Percentiles rank a stretch among this genome's conserved stretches.
These are phyloP conservation scores for Psix sp. DNA, from an alignment of 1,140 invertebrate species.

Conservation along the genomic window DNA sequence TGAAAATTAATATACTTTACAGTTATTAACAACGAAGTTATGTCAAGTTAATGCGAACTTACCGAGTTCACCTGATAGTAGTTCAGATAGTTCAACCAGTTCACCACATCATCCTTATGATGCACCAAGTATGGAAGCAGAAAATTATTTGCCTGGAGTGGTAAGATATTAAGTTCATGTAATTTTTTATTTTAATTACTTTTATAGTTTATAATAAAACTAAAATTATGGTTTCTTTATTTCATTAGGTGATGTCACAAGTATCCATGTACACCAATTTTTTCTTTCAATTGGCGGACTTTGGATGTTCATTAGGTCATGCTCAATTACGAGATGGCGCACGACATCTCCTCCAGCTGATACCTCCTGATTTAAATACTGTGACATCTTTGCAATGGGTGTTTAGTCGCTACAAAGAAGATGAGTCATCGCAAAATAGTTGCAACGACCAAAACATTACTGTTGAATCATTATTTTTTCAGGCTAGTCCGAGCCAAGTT, in stretches of 20 bases:
- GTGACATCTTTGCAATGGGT: constrained; percentile 81
- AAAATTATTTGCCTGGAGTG: constrained; percentile 93
- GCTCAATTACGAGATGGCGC: constrained; percentile 90
- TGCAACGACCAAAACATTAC: constrained; percentile 76
- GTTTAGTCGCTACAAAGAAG: constrained; percentile 74
- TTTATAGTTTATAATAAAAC: constrained; percentile 16
- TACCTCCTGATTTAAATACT: constrained; percentile 90
- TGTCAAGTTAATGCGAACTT: constrained; percentile 88
- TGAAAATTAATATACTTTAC: constrained; percentile 8
- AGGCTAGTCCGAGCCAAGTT: constrained; percentile 85
- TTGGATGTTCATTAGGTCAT: constrained; percentile 89
- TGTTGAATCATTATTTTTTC: constrained; percentile 86
- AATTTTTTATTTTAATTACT: constrained; percentile 1
- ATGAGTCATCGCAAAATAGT: constrained; percentile 65
- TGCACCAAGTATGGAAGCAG: constrained; percentile 88
- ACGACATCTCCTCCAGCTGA: constrained; percentile 89
- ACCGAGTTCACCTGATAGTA: constrained; percentile 90
- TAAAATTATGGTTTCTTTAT: constrained; percentile 1
- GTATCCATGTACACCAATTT: constrained; percentile 90
- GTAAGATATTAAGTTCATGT: constrained; percentile 75
- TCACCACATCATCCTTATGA: constrained; percentile 90
- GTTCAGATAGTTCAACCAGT: constrained; percentile 91
- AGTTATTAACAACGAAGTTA: constrained; percentile 91
- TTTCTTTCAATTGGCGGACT: constrained; percentile 92
- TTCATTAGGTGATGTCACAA: constrained; percentile 84